phyloP scores from a whole-genome alignment of 2,797 vertebrate genomes.

The Zalophus californianus region DNA sequence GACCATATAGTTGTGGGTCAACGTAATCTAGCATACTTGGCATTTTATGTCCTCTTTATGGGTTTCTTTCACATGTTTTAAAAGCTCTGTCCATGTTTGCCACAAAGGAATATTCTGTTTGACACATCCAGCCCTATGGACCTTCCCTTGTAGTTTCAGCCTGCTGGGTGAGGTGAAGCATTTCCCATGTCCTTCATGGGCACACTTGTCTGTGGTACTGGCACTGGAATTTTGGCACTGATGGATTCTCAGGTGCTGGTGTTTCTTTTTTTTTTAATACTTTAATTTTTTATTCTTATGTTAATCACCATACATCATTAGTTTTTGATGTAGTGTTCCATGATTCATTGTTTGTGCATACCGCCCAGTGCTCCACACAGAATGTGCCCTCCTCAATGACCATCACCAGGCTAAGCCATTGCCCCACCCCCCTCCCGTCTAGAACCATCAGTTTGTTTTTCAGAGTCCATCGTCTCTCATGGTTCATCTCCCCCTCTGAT shows the following conservation, averaged over 20 bases:
- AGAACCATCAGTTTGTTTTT: too few species aligned
- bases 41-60: slow-evolving; percentile 92
- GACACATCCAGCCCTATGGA: slow-evolving; percentile 94
- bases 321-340: too few species aligned
- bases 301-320: too few species aligned
- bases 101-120: slow-evolving; percentile 90
- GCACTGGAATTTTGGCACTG: neutral
- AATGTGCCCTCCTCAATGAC: too few species aligned
- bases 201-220: slow-evolving; percentile 88
- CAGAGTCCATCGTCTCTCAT: too few species aligned
- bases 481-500: too few species aligned
- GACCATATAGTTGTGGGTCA: too few species aligned
- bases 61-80: slow-evolving; percentile 90
- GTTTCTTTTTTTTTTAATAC: neutral
- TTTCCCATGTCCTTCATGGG: slow-evolving; percentile 89
- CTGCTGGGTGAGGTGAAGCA: slow-evolving; percentile 87
- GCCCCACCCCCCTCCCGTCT: too few species aligned
- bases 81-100: slow-evolving; percentile 95
- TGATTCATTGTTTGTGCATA: too few species aligned
- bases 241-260: neutral
- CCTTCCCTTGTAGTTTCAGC: slow-evolving; percentile 91
- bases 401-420: too few species aligned
- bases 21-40: slow-evolving; percentile 84
- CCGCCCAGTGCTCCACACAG: too few species aligned
- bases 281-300: too few species aligned